Evolutionary conservation across 2,888 invertebrate species (phyloP).

Genomic region (Tuta absoluta): DNA sequence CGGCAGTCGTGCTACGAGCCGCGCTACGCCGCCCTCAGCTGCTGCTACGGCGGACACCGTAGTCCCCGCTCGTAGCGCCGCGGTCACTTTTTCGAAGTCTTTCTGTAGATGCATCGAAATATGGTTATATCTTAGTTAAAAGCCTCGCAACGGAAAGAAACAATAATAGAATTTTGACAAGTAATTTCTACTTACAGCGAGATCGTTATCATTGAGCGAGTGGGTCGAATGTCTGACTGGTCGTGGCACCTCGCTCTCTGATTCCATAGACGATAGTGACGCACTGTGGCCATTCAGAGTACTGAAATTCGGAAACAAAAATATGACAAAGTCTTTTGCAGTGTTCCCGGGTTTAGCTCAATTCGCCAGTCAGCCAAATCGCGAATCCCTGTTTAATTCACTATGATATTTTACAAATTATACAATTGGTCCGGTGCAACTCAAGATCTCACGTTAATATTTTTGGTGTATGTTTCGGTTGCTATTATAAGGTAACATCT

Average conservation of each 20-base stretch:
- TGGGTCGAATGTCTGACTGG: slow-evolving; percentile 86
- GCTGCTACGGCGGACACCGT: slow-evolving; percentile 60
- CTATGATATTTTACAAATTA: no score
- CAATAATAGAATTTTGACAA: background rate
- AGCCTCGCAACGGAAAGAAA: background rate
- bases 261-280: slow-evolving; percentile 85
- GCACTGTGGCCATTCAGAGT: slow-evolving; percentile 75
- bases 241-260: slow-evolving; percentile 88
- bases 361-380: no score
- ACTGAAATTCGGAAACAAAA: slow-evolving; percentile 43
- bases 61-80: slow-evolving; percentile 68
- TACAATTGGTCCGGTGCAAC: no score
- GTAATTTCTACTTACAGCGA: slow-evolving; percentile 82
- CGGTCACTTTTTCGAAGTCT: slow-evolving; percentile 86
- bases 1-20: slow-evolving; percentile 83
- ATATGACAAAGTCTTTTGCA: background rate
- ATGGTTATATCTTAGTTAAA: no score
- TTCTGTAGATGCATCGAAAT: slow-evolving; percentile 67
- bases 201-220: slow-evolving; percentile 93
- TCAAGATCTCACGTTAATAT: no score
- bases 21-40: slow-evolving; percentile 49
- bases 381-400: no score
- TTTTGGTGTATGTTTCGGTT: no score
- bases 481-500: no score
- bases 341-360: background rate